Conservation (phyloP, 2,888 invertebrate genomes). For the Synanthedon tipuliformis region DNA sequence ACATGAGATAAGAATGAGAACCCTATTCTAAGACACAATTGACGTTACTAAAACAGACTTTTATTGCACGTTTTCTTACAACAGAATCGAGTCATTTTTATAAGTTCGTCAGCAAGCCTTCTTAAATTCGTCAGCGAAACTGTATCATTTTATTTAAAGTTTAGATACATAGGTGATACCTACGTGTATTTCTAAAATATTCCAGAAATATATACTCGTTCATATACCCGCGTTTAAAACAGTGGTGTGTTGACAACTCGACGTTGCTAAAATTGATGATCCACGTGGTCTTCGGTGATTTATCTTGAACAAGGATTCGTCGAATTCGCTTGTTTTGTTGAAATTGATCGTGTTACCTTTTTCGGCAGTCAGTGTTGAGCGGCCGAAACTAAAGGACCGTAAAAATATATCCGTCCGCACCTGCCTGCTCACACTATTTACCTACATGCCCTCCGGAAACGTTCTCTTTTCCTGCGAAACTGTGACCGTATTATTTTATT, state of each 20-base stretch:
- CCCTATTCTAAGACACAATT: not conserved
- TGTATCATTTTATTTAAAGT: no score
- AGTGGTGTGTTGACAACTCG: no score
- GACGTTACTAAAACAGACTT: not conserved
- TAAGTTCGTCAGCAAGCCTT: no score
- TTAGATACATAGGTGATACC: no score
- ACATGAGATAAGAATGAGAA: no score
- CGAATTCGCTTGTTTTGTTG: conserved; percentile 12
- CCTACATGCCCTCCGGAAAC: conserved; percentile 39
- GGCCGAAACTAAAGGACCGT: conserved; percentile 11
- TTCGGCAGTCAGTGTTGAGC: conserved; percentile 20
- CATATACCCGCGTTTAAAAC: no score
- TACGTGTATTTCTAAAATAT: no score
- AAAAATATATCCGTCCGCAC: conserved; percentile 38
- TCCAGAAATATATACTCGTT: no score
- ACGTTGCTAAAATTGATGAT: conserved; percentile 20
- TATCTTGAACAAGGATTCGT: conserved; percentile 11
- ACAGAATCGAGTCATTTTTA: not conserved
- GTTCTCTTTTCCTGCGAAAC: conserved; percentile 34
- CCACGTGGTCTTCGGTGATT: conserved; percentile 16
- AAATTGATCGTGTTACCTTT: conserved; percentile 35
- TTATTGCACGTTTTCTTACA: not conserved
- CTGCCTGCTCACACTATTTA: conserved; percentile 32
- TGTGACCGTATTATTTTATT: conserved; percentile 28
- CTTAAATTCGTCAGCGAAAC: no score